phyloP scores from a whole-genome alignment of 2,888 invertebrate genomes.

The Amblyjoppa proteus region DNA sequence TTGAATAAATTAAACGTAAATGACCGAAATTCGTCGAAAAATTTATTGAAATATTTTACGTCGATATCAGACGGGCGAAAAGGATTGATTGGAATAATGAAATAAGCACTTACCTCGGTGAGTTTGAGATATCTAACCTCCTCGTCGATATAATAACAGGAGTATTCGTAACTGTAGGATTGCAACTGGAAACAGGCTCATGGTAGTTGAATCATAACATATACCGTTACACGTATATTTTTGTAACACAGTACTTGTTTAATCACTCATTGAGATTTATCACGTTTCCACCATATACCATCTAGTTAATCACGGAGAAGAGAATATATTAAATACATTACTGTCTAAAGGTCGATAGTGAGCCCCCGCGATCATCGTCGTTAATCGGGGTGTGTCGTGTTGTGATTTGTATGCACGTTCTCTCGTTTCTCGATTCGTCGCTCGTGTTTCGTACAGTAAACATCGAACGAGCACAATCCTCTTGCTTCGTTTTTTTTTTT shows the following conservation, averaged over 20 bases:
- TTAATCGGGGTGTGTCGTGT: conserved; percentile 18
- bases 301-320: conserved; percentile 62
- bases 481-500: conserved; percentile 7
- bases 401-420: conserved; percentile 27
- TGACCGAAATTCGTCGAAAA: neutral
- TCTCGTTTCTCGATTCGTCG: conserved; percentile 2
- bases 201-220: conserved; percentile 37
- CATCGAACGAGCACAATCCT: conserved; percentile 33
- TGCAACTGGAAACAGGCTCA: conserved; percentile 36
- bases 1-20: too few species aligned
- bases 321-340: conserved; percentile 61
- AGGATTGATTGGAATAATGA: neutral
- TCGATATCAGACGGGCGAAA: neutral
- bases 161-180: conserved; percentile 10
- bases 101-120: neutral
- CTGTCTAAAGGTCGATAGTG: conserved; percentile 49
- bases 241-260: conserved; percentile 62
- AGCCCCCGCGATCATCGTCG: conserved; percentile 27
- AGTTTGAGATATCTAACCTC: neutral
- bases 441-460: conserved; percentile 35
- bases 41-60: neutral
- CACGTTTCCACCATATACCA: conserved; percentile 60
- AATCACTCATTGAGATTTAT: conserved; percentile 54
- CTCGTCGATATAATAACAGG: neutral
- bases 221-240: conserved; percentile 62